Conservation (phyloP, 2,113 vertebrate species). For the Sialia sialis region DNA sequence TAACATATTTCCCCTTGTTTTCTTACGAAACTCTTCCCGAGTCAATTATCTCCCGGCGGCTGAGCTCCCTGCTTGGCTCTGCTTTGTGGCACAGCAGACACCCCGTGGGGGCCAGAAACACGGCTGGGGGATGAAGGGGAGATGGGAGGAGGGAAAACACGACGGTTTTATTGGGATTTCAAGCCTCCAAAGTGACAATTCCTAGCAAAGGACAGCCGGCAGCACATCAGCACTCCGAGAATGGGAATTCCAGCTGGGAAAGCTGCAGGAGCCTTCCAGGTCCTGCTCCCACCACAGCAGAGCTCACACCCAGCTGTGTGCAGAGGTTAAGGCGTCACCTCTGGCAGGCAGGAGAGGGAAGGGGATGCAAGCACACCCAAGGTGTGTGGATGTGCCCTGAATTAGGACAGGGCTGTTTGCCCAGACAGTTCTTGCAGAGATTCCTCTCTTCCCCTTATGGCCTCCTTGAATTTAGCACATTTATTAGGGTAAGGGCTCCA, state of each 20-base stretch:
- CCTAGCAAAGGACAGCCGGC: neutral
- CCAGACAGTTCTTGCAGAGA: neutral
- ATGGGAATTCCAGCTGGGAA: neutral
- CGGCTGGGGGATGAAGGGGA: neutral
- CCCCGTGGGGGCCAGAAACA: rapidly evolving
- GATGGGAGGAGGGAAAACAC: neutral
- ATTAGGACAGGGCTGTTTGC: neutral
- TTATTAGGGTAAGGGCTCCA: rapidly evolving
- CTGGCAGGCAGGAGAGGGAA: neutral
- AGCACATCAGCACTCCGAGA: neutral
- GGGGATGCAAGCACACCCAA: neutral
- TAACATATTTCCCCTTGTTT: constrained; percentile 72
- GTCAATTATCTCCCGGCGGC: constrained; percentile 63
- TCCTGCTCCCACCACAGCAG: neutral
- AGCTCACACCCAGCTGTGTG: neutral
- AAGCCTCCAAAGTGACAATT: neutral
- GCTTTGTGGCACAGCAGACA: neutral
- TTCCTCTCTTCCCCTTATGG: rapidly evolving
- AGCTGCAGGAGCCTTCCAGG: neutral
- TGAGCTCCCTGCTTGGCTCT: neutral
- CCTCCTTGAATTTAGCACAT: neutral
- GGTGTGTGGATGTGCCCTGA: neutral
- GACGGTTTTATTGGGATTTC: neutral
- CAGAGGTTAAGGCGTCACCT: neutral
- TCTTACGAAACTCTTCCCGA: constrained; percentile 48